Evolutionary conservation across 2,797 vertebrate genomes (phyloP).

Genomic region (Paratrypauchen microcephalus): DNA sequence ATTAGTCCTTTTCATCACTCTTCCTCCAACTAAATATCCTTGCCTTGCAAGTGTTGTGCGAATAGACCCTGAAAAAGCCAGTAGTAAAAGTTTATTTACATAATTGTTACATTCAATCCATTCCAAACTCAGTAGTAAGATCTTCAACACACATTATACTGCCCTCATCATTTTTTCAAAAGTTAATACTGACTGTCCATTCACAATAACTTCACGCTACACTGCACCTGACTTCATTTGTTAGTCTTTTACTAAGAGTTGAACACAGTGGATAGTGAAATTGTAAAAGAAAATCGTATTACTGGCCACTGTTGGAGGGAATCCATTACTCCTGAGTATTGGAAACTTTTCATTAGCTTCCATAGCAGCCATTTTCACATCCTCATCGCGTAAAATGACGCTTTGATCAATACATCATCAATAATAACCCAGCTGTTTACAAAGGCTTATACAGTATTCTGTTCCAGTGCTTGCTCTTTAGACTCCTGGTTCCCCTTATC

Average conservation of each 20-base stretch:
- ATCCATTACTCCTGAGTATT: constrained; percentile 38
- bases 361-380: constrained; percentile 16
- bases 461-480: constrained; percentile 52
- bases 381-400: constrained; percentile 32
- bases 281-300: constrained; percentile 1
- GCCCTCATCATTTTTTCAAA: constrained; percentile 21
- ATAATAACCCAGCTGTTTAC: constrained; percentile 3
- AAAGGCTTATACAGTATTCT: constrained; percentile 51
- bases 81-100: constrained; percentile 53
- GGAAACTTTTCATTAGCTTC: constrained; percentile 25
- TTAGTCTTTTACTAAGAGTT: constrained; percentile 50
- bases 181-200: constrained; percentile 30
- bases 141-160: constrained; percentile 14
- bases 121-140: constrained; percentile 37
- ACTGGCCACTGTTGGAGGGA: constrained; percentile 11
- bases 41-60: constrained; percentile 36
- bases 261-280: constrained; percentile 34
- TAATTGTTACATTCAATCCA: constrained; percentile 61
- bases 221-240: constrained; percentile 38
- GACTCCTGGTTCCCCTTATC: constrained; percentile 39
- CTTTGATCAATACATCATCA: constrained; percentile 21
- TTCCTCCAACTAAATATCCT: constrained; percentile 20
- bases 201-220: constrained; percentile 42
- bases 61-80: constrained; percentile 63
- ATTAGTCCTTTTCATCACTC: constrained; percentile 35